These are phyloP conservation scores for Brachyopa scutellaris DNA, from an alignment of 2,888 invertebrate genomes.

Conservation along the genomic window DNA sequence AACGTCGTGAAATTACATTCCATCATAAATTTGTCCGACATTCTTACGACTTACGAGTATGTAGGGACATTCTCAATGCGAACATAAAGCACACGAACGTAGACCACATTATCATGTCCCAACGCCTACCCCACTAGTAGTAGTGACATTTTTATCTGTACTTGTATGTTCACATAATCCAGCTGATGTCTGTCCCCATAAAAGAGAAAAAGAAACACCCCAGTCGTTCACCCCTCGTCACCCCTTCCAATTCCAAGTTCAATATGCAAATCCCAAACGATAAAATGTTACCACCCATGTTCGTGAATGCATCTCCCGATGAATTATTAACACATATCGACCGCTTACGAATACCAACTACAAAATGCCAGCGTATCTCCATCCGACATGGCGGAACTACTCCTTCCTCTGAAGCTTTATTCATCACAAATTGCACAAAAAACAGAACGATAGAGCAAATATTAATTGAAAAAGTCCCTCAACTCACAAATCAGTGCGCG, in stretches of 20 bases:
- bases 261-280: constrained; percentile 8
- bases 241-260: background rate
- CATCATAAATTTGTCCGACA: constrained; percentile 20
- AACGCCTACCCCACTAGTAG: too few relatives aligned
- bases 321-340: constrained; percentile 36
- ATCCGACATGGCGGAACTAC: background rate
- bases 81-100: background rate
- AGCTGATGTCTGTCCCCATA: constrained; percentile 22
- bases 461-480: constrained; percentile 34
- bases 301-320: constrained; percentile 27
- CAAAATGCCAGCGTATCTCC: too few relatives aligned
- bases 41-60: too few relatives aligned
- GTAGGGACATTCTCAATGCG: background rate
- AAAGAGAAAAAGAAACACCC: background rate
- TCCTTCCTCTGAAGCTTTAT: background rate
- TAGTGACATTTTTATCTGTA: too few relatives aligned
- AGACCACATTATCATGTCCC: constrained; percentile 11
- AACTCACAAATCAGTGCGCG: constrained; percentile 22
- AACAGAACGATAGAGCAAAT: constrained; percentile 17
- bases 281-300: constrained; percentile 20
- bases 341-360: too few relatives aligned
- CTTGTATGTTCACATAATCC: background rate
- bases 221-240: background rate
- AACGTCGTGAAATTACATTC: background rate
- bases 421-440: constrained; percentile 12